A percentile compares a stretch with the other conserved stretches of the same genome.
phyloP scores from a whole-genome alignment of 2,888 invertebrate species.

The Drosophila lacicola region DNA sequence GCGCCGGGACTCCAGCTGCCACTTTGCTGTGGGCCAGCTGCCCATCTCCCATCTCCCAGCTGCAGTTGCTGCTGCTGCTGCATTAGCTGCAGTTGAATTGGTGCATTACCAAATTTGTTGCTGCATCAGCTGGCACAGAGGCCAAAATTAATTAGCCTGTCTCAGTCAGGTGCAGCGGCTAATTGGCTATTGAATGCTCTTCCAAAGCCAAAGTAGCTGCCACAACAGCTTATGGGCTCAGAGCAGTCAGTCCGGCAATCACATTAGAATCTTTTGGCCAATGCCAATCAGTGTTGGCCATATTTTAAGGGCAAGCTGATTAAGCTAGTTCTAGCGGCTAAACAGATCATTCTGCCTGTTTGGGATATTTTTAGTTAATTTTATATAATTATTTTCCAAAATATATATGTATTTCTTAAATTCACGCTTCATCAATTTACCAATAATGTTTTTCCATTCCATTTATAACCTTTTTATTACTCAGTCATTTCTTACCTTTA shows the following conservation, averaged over 20 bases:
- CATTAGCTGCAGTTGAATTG: constrained; percentile 83
- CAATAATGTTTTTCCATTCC: no score
- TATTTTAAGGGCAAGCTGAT: neutral
- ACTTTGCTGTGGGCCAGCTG: constrained; percentile 25
- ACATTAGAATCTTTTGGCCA: neutral
- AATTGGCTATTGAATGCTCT: constrained; percentile 55
- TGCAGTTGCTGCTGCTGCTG: neutral
- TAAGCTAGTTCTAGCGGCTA: no score
- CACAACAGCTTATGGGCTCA: constrained; percentile 50
- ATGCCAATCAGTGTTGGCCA: neutral
- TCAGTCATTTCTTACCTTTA: neutral
- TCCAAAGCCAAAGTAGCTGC: constrained; percentile 32
- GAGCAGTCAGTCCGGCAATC: constrained; percentile 6
- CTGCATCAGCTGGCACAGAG: constrained; percentile 20
- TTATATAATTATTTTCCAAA: no score
- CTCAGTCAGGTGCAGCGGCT: constrained; percentile 58
- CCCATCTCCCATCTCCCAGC: neutral
- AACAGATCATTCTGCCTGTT: no score
- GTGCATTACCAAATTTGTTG: constrained; percentile 60
- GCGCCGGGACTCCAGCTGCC: constrained; percentile 53
- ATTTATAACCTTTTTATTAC: no score
- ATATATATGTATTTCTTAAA: no score
- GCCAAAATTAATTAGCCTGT: constrained; percentile 59
- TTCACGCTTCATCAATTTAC: no score
- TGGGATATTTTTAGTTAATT: no score